Conservation (phyloP, 2,888 invertebrate genomes). For the Drosophila mayaguana region DNA sequence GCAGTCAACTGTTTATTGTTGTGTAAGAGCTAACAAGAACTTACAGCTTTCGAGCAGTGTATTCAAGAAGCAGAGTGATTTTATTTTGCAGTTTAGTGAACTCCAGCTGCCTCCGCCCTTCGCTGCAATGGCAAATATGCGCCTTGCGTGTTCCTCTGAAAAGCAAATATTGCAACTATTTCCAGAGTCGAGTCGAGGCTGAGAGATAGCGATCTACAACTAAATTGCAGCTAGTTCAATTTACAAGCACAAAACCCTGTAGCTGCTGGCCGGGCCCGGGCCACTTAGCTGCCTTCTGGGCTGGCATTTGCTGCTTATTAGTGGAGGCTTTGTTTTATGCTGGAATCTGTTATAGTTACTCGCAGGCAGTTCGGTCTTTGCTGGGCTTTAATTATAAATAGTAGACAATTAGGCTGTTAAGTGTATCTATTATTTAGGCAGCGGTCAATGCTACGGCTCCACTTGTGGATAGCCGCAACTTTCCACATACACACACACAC, state of each 20-base stretch:
- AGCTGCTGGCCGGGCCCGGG: slow-evolving; percentile 22
- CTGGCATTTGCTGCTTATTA: slow-evolving; percentile 59
- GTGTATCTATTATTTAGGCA: slow-evolving; percentile 64
- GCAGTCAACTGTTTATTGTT: slow-evolving; percentile 12
- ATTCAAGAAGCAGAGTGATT: not conserved
- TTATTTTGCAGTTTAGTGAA: slow-evolving; percentile 54
- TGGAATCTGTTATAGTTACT: slow-evolving; percentile 45
- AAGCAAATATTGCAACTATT: slow-evolving; percentile 63
- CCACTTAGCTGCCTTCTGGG: slow-evolving; percentile 35
- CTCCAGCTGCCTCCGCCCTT: slow-evolving; percentile 32
- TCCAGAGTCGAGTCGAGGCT: slow-evolving; percentile 9
- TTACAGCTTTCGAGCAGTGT: slow-evolving; percentile 9
- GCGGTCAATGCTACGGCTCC: slow-evolving; percentile 28
- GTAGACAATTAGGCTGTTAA: slow-evolving; percentile 70
- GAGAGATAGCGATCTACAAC: slow-evolving; percentile 59
- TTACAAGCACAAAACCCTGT: slow-evolving; percentile 51
- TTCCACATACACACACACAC: slow-evolving; percentile 4
- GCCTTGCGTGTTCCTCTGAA: slow-evolving; percentile 55
- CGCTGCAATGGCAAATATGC: slow-evolving; percentile 38
- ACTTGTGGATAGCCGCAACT: slow-evolving; percentile 30
- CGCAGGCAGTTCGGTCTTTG: slow-evolving; percentile 25
- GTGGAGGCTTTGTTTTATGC: slow-evolving; percentile 51
- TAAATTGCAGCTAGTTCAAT: slow-evolving; percentile 72
- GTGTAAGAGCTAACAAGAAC: slow-evolving; percentile 4
- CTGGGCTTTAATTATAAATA: slow-evolving; percentile 65